Percentiles rank a stretch among this genome's conserved stretches.
These are phyloP conservation scores for Sclerurus mexicanus DNA, from an alignment of 2,113 vertebrate genomes.

Conservation along the genomic window DNA sequence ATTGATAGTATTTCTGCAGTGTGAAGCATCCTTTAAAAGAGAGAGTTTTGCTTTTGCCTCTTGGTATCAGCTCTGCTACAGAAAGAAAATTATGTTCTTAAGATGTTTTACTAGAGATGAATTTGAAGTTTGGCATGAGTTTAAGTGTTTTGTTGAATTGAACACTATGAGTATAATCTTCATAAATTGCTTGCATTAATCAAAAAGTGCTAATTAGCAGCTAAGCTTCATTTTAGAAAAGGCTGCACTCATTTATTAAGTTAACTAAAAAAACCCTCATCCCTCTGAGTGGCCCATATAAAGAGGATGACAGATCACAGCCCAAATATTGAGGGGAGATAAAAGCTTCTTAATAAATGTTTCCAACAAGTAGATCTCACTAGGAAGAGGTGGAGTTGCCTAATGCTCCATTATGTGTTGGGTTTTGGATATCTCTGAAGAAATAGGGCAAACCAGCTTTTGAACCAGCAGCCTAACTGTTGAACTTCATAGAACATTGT, in stretches of 20 bases:
- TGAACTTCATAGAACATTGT: not conserved
- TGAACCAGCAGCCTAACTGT: not conserved
- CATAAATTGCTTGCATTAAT: constrained; percentile 10
- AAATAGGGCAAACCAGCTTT: not conserved
- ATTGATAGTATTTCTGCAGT: not conserved
- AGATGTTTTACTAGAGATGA: not conserved
- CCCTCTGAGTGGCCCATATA: not conserved
- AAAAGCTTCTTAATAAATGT: not conserved
- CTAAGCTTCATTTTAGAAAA: constrained; percentile 4
- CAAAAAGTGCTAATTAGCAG: constrained; percentile 23
- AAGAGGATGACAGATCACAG: not conserved
- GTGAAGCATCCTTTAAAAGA: not conserved
- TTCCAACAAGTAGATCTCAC: not conserved
- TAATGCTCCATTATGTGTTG: not conserved
- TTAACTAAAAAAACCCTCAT: not conserved
- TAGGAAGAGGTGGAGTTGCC: not conserved
- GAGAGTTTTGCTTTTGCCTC: not conserved
- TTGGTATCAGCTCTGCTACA: not conserved
- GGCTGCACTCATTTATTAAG: not conserved
- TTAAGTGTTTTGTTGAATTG: constrained; percentile 5
- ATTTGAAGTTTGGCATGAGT: constrained; percentile 2
- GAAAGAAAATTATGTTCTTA: not conserved
- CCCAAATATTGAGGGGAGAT: not conserved
- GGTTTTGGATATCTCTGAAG: not conserved
- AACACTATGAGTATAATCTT: not conserved